Conservation (phyloP, 2,797 vertebrate genomes). For the Catamblyrhynchus diadema region DNA sequence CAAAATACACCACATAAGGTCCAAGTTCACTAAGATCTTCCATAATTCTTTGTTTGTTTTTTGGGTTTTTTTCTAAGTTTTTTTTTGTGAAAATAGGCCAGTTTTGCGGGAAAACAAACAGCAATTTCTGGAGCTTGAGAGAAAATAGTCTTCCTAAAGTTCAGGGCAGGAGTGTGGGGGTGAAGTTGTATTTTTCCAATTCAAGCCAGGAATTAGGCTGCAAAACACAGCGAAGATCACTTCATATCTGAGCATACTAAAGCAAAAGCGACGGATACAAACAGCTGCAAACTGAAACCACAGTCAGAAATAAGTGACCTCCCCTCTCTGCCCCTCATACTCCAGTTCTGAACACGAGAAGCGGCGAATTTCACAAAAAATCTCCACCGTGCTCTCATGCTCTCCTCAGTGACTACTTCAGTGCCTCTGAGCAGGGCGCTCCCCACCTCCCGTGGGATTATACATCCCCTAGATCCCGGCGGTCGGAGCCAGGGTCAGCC, state of each 20-base stretch:
- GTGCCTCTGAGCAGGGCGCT: background rate
- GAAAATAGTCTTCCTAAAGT: background rate
- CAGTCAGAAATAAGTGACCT: background rate
- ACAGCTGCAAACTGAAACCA: background rate
- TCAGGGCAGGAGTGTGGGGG: background rate
- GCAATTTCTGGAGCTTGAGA: background rate
- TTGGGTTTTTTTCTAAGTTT: rapidly evolving
- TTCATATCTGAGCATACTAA: background rate
- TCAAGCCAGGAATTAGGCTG: background rate
- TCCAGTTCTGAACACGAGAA: background rate
- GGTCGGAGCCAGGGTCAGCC: background rate
- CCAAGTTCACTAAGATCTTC: background rate
- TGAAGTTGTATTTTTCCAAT: background rate
- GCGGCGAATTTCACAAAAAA: background rate
- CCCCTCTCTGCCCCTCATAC: rapidly evolving
- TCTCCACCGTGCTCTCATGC: background rate
- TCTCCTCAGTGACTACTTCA: background rate
- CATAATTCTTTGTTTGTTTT: background rate
- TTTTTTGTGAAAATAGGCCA: background rate
- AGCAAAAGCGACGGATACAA: background rate
- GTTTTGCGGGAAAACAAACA: background rate
- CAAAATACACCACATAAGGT: background rate
- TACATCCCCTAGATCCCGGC: background rate
- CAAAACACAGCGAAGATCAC: background rate
- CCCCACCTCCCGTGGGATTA: background rate